phyloP scores from a whole-genome alignment of 2,888 invertebrate genomes.

The Eupithecia dodoneata region DNA sequence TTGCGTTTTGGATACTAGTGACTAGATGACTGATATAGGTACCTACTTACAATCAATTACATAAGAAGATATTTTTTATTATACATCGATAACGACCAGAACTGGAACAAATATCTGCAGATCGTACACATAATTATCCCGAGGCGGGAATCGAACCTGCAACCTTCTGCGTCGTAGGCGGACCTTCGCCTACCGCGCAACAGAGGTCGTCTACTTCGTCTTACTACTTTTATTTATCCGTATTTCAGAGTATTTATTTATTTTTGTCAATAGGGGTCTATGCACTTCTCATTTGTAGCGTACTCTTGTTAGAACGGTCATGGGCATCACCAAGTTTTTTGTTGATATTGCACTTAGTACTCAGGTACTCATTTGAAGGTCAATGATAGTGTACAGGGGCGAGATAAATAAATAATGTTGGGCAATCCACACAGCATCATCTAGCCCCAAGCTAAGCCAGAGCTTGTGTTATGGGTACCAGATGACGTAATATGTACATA shows the following conservation, averaged over 20 bases:
- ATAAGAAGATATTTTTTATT: no score
- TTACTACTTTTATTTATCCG: background rate
- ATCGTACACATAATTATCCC: no score
- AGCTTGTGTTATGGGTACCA: background rate
- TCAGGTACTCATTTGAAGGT: background rate
- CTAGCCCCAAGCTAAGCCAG: background rate
- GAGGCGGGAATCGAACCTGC: no score
- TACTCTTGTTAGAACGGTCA: background rate
- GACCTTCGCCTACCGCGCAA: no score
- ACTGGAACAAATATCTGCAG: no score
- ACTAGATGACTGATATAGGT: no score
- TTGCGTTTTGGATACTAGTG: no score
- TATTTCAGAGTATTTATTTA: background rate
- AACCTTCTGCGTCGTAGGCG: no score
- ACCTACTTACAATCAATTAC: no score
- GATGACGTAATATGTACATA: background rate
- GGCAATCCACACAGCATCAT: background rate
- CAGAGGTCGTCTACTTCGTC: no score
- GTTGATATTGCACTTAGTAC: background rate
- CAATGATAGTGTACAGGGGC: background rate
- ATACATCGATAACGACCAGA: no score
- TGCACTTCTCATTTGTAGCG: background rate
- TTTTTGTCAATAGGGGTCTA: background rate
- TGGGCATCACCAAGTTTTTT: background rate
- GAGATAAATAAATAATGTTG: background rate